Conservation (phyloP, 2,888 invertebrate genomes). For the Macrostomum cliftonense region DNA sequence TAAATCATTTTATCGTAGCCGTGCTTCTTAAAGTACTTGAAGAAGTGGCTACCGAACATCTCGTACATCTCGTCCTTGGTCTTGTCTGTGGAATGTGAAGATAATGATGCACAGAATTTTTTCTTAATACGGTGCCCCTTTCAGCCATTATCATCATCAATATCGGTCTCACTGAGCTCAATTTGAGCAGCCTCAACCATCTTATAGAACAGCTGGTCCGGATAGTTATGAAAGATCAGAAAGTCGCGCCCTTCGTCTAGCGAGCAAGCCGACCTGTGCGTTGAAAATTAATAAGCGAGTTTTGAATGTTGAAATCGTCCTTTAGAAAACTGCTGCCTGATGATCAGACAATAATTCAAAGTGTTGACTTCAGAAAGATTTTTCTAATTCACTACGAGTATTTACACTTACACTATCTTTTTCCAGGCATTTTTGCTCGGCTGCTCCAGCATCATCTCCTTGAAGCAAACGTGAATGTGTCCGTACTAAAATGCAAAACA, state of each 20-base stretch:
- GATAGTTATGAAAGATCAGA: slow-evolving; percentile 22
- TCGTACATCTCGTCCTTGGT: slow-evolving; percentile 68
- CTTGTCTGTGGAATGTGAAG: too few species aligned
- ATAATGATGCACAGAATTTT: too few species aligned
- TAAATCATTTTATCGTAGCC: slow-evolving; percentile 88
- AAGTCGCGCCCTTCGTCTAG: slow-evolving; percentile 19
- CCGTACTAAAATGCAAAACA: slow-evolving; percentile 21
- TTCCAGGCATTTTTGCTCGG: slow-evolving; percentile 25
- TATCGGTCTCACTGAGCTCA: slow-evolving; percentile 20
- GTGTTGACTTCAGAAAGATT: too few species aligned
- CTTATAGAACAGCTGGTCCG: slow-evolving; percentile 19
- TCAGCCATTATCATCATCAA: too few species aligned
- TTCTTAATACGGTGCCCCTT: too few species aligned
- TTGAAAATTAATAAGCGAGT: slow-evolving; percentile 13
- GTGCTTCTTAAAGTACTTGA: slow-evolving; percentile 84
- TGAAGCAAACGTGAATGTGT: slow-evolving; percentile 22
- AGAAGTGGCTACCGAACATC: slow-evolving; percentile 77
- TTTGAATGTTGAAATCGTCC: too few species aligned
- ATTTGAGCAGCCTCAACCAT: slow-evolving; percentile 21
- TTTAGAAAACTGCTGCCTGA: too few species aligned
- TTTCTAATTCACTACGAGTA: too few species aligned
- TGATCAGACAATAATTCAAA: too few species aligned
- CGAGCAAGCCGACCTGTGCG: slow-evolving; percentile 11
- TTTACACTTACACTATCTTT: slow-evolving; percentile 14
- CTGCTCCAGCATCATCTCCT: slow-evolving; percentile 20